Conservation (phyloP, 2,888 invertebrate genomes). For the Hirtodrosophila histrioides region DNA sequence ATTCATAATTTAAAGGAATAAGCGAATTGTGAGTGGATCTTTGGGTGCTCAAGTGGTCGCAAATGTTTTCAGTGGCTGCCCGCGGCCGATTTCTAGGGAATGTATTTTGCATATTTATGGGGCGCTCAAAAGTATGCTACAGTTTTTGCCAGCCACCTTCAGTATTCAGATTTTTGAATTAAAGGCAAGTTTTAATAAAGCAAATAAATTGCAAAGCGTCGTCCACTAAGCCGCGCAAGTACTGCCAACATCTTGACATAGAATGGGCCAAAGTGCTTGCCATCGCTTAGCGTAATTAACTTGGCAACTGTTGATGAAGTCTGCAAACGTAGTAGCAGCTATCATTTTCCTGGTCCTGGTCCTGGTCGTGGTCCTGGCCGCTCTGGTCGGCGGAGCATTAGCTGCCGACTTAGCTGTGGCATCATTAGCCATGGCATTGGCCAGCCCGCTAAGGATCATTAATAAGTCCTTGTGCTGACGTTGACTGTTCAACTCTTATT, state of each 20-base stretch:
- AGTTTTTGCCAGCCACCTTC: constrained; percentile 29
- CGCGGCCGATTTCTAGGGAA: constrained; percentile 17
- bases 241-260: constrained; percentile 28
- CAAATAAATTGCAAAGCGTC: constrained; percentile 50
- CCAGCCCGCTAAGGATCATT: constrained; percentile 59
- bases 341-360: not conserved
- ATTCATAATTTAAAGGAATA: constrained; percentile 28
- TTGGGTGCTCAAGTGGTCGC: constrained; percentile 15
- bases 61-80: constrained; percentile 13
- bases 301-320: constrained; percentile 70
- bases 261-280: constrained; percentile 45
- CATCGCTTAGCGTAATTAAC: constrained; percentile 72
- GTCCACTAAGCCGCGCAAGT: constrained; percentile 34
- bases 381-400: constrained; percentile 26
- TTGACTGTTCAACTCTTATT: constrained; percentile 45
- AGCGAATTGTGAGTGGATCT: constrained; percentile 26
- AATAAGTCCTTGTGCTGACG: constrained; percentile 69
- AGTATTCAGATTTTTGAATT: constrained; percentile 26
- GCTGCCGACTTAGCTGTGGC: constrained; percentile 38
- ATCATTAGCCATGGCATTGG: constrained; percentile 59
- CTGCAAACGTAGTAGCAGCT: constrained; percentile 23
- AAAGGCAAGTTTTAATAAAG: constrained; percentile 57
- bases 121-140: constrained; percentile 59
- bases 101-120: constrained; percentile 62
- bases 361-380: not conserved